These are phyloP conservation scores for Hypothenemus hampei DNA, from an alignment of 1,140 invertebrate genomes.

Conservation along the genomic window DNA sequence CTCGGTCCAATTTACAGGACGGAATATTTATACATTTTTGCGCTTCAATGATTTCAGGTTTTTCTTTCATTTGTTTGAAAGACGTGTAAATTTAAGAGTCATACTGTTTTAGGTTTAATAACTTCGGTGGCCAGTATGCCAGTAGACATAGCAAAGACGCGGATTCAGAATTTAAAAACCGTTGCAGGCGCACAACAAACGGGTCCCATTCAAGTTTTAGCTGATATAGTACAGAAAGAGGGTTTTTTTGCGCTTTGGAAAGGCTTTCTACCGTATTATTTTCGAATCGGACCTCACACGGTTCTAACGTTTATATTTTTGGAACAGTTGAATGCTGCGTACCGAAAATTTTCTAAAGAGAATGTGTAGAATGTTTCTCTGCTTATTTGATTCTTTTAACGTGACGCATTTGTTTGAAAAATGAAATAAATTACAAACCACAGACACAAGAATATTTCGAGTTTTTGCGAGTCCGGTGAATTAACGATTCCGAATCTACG, in stretches of 20 bases:
- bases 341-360: slow-evolving; percentile 40
- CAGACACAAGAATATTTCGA: too few species aligned
- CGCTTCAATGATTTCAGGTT: slow-evolving; percentile 87
- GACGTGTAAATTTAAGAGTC: not conserved
- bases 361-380: too few species aligned
- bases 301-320: slow-evolving; percentile 97
- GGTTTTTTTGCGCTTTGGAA: slow-evolving; percentile 97
- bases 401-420: too few species aligned
- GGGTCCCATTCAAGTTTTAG: slow-evolving; percentile 81
- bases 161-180: slow-evolving; percentile 95
- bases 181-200: slow-evolving; percentile 86
- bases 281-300: slow-evolving; percentile 92
- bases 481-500: too few species aligned
- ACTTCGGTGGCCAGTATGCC: slow-evolving; percentile 97
- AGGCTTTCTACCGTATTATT: slow-evolving; percentile 97
- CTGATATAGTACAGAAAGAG: slow-evolving; percentile 79
- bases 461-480: too few species aligned
- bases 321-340: slow-evolving; percentile 84
- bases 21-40: slow-evolving; percentile 87
- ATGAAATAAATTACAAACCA: too few species aligned
- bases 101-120: slow-evolving; percentile 63
- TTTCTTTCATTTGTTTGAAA: not conserved
- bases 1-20: slow-evolving; percentile 68
- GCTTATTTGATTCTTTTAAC: too few species aligned
- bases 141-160: slow-evolving; percentile 97